phyloP scores from a whole-genome alignment of 2,888 invertebrate genomes.

The Drosophila birchii region DNA sequence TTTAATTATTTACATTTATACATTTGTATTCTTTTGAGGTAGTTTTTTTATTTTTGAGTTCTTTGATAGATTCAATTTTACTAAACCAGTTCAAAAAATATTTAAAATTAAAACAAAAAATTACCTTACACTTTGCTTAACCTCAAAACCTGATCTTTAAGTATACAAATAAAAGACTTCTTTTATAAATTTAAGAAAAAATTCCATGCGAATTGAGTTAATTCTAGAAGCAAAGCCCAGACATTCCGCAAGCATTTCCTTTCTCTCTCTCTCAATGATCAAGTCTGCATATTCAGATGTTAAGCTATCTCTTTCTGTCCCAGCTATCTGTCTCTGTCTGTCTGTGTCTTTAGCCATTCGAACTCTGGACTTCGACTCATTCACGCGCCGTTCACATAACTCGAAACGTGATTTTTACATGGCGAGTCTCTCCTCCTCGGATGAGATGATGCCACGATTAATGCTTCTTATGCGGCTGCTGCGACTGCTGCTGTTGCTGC shows the following conservation, averaged over 20 bases:
- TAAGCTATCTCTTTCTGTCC: conserved; percentile 18
- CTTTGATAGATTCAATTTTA: background rate
- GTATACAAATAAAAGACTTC: background rate
- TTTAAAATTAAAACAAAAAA: background rate
- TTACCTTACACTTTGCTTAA: background rate
- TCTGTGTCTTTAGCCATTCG: conserved; percentile 12
- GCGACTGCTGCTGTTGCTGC: conserved; percentile 16
- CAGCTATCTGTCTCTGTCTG: conserved; percentile 10
- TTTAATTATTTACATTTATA: no score
- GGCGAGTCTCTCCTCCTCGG: conserved; percentile 28
- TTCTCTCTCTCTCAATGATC: conserved; percentile 8
- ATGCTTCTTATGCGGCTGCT: conserved; percentile 26
- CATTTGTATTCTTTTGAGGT: no score
- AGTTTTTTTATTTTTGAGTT: no score
- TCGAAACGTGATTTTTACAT: conserved; percentile 76
- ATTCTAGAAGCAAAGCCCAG: conserved; percentile 19
- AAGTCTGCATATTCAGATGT: conserved; percentile 27
- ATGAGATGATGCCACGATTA: conserved; percentile 43
- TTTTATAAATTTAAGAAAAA: conserved; percentile 4
- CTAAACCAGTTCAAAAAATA: background rate
- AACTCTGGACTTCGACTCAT: conserved; percentile 56
- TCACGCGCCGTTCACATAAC: conserved; percentile 77
- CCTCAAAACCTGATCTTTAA: background rate
- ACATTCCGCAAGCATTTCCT: conserved; percentile 29
- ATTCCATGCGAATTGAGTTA: conserved; percentile 17